phyloP scores from a whole-genome alignment of 2,797 vertebrate species.

The Neosalanx taihuensis region DNA sequence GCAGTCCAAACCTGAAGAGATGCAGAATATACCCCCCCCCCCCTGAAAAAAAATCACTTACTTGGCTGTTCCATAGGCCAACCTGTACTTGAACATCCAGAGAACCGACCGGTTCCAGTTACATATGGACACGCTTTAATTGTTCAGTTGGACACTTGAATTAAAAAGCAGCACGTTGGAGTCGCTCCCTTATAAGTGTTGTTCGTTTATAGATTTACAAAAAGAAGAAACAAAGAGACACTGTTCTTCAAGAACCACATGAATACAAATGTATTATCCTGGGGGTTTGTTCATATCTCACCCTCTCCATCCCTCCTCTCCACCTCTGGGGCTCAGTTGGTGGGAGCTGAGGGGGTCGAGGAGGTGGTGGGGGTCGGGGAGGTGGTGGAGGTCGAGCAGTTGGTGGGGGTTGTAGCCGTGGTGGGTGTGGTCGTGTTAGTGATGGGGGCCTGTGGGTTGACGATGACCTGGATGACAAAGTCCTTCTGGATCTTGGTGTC shows the following conservation, averaged over 20 bases:
- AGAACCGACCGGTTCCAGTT: conserved; percentile 23
- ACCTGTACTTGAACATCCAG: background rate
- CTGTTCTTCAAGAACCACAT: conserved; percentile 19
- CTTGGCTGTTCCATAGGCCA: background rate
- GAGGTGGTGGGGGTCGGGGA: conserved; percentile 36
- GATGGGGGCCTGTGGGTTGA: conserved; percentile 82
- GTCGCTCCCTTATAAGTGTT: conserved; percentile 41
- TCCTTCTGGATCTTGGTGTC: conserved; percentile 99
- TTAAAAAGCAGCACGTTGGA: conserved; percentile 56
- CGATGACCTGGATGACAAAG: conserved; percentile 97
- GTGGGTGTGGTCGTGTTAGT: conserved; percentile 36
- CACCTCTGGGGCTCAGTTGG: conserved; percentile 32
- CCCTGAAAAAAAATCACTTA: background rate
- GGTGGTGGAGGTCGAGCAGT: conserved; percentile 25
- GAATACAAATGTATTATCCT: conserved; percentile 36
- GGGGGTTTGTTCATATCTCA: conserved; percentile 15
- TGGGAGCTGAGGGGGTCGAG: background rate
- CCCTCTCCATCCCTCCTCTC: background rate
- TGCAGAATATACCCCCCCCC: background rate
- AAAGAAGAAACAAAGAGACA: conserved; percentile 20
- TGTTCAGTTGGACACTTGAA: conserved; percentile 2
- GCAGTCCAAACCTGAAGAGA: background rate
- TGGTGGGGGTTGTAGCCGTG: conserved; percentile 25
- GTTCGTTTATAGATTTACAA: conserved; percentile 12
- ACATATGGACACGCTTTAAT: conserved; percentile 23